A percentile compares a stretch with the other conserved stretches of the same genome.
Evolutionary conservation across 1,140 invertebrate genomes (phyloP).

Genomic region (Teleogryllus occipitalis): DNA sequence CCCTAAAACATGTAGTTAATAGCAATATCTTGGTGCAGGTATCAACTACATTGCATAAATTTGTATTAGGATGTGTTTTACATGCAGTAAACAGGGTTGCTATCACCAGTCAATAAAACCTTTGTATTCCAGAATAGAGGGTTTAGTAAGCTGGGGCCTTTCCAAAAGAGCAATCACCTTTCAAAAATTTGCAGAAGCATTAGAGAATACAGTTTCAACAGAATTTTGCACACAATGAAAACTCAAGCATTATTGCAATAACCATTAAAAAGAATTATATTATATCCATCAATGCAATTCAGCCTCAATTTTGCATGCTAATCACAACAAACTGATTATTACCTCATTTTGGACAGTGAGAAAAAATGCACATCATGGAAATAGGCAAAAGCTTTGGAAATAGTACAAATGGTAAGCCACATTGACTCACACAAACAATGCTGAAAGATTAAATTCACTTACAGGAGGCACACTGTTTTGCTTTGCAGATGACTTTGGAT

Average conservation of each 20-base stretch:
- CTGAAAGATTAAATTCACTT: constrained; percentile 6
- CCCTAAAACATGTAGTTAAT: no score
- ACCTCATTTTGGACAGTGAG: no score
- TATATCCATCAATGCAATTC: not conserved
- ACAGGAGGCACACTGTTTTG: constrained; percentile 16
- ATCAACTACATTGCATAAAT: no score
- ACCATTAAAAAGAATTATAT: not conserved
- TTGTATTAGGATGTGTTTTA: no score
- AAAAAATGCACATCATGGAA: not conserved
- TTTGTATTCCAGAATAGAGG: no score
- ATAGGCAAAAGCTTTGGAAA: constrained; percentile 1
- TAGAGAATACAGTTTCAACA: not conserved
- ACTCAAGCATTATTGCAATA: not conserved
- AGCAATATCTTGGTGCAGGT: no score
- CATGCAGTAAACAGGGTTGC: no score
- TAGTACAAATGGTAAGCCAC: not conserved
- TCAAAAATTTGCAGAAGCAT: not conserved
- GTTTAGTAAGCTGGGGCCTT: no score
- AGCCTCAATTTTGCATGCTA: no score
- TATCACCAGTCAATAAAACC: no score
- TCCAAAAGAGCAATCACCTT: no score
- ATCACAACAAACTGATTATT: no score
- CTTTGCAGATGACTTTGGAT: constrained; percentile 11
- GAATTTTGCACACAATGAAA: not conserved
- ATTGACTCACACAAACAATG: not conserved